phyloP scores from a whole-genome alignment of 2,888 invertebrate genomes.

The Trissolcus japonicus region DNA sequence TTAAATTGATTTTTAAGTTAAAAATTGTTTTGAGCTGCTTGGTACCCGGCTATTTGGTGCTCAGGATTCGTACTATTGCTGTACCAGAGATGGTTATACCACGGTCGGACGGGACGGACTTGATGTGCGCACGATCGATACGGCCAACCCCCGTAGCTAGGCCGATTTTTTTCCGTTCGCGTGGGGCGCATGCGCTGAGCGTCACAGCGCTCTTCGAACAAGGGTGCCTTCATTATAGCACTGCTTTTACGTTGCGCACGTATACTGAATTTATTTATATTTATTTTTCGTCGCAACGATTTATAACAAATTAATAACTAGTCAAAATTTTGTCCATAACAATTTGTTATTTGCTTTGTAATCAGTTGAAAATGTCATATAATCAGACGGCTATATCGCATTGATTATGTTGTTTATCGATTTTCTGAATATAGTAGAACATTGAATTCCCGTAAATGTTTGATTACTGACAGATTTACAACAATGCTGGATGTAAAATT shows the following conservation, averaged over 20 bases:
- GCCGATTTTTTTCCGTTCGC: slow-evolving; percentile 79
- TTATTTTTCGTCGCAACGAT: slow-evolving; percentile 14
- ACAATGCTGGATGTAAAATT: no score
- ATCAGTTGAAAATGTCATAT: background rate
- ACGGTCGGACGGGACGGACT: slow-evolving; percentile 75
- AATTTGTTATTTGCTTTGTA: background rate
- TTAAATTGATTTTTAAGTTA: background rate
- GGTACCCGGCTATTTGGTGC: slow-evolving; percentile 47
- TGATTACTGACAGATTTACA: background rate
- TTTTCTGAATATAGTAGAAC: slow-evolving; percentile 1
- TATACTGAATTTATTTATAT: slow-evolving; percentile 47
- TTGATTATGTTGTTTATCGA: background rate
- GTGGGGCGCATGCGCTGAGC: slow-evolving; percentile 54
- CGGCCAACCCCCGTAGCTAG: slow-evolving; percentile 76
- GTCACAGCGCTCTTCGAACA: slow-evolving; percentile 58
- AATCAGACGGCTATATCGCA: no score
- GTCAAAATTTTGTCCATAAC: background rate
- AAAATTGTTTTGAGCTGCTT: slow-evolving; percentile 19
- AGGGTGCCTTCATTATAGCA: slow-evolving; percentile 64
- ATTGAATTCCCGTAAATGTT: slow-evolving; percentile 2
- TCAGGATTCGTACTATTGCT: slow-evolving; percentile 58
- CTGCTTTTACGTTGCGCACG: slow-evolving; percentile 50
- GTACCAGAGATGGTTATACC: slow-evolving; percentile 75
- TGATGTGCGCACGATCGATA: slow-evolving; percentile 73
- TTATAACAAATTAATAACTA: background rate